Percentiles rank a stretch among this genome's conserved stretches.
These are phyloP conservation scores for Mimachlamys varia DNA, from an alignment of 2,888 invertebrate species.

Conservation along the genomic window DNA sequence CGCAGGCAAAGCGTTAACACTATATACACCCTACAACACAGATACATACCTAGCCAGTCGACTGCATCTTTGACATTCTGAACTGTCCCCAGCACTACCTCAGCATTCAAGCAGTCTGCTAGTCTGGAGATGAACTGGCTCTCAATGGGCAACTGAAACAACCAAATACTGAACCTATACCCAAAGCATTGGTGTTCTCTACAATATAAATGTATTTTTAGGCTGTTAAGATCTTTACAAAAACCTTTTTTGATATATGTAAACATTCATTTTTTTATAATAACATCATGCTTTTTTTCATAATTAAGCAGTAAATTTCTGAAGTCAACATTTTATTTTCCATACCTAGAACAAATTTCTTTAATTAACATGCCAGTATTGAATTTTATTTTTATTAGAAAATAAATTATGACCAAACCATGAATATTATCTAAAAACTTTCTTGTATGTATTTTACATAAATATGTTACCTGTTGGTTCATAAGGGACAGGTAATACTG, in stretches of 20 bases:
- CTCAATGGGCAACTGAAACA: slow-evolving; percentile 92
- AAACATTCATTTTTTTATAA: too few relatives aligned
- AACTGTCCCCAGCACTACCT: slow-evolving; percentile 97
- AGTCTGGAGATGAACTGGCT: slow-evolving; percentile 96
- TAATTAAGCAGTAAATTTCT: neutral
- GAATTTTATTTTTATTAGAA: too few relatives aligned
- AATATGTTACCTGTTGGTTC: slow-evolving; percentile 97
- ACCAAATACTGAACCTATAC: neutral
- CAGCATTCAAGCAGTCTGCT: slow-evolving; percentile 98
- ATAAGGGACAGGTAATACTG: slow-evolving; percentile 98
- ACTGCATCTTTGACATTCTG: slow-evolving; percentile 95
- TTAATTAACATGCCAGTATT: neutral
- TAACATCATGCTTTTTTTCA: neutral
- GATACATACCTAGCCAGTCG: slow-evolving; percentile 88
- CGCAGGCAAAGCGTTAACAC: too few relatives aligned
- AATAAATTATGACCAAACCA: neutral
- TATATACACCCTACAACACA: too few relatives aligned
- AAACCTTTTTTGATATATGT: too few relatives aligned
- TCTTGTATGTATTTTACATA: neutral
- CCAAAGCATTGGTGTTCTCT: neutral
- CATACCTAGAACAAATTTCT: neutral
- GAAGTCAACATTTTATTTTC: neutral
- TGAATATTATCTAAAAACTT: neutral
- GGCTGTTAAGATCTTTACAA: neutral
- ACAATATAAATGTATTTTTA: neutral